Evolutionary conservation across 1,140 invertebrate species (phyloP).

Genomic region (Zophobas morio): DNA sequence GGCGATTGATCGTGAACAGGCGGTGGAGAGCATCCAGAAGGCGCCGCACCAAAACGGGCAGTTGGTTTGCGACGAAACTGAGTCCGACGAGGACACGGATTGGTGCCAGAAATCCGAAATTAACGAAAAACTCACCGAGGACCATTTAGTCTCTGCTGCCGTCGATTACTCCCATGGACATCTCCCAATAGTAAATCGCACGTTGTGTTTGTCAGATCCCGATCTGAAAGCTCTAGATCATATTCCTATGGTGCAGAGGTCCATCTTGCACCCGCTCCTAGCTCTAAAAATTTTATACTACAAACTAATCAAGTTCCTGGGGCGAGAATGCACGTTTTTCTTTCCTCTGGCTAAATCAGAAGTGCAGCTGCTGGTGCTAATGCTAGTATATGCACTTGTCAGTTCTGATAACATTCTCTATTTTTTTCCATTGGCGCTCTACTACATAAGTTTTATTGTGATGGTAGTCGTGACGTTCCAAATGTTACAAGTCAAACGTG

Average conservation of each 20-base stretch:
- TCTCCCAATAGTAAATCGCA: slow-evolving; percentile 81
- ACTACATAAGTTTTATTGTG: slow-evolving; percentile 79
- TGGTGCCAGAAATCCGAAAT: slow-evolving; percentile 68
- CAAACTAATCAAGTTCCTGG: slow-evolving; percentile 76
- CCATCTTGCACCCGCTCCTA: slow-evolving; percentile 79
- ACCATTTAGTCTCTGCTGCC: slow-evolving; percentile 85
- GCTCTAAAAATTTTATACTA: slow-evolving; percentile 79
- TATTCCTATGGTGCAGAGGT: slow-evolving; percentile 78
- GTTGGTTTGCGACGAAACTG: slow-evolving; percentile 57
- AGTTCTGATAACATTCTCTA: slow-evolving; percentile 77
- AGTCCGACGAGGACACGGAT: slow-evolving; percentile 64
- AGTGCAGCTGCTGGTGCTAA: slow-evolving; percentile 75
- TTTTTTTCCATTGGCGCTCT: slow-evolving; percentile 78
- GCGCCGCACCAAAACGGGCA: slow-evolving; percentile 62
- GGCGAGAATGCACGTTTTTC: slow-evolving; percentile 70
- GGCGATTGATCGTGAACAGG: slow-evolving; percentile 73
- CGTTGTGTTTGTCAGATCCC: slow-evolving; percentile 79
- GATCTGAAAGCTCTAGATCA: slow-evolving; percentile 76
- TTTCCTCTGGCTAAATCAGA: slow-evolving; percentile 73
- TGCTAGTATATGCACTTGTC: slow-evolving; percentile 79
- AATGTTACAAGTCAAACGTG: slow-evolving; percentile 82
- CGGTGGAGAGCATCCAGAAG: slow-evolving; percentile 63
- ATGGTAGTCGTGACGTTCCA: slow-evolving; percentile 86
- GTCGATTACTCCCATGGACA: slow-evolving; percentile 84
- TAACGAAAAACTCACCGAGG: slow-evolving; percentile 83